These are phyloP conservation scores for Agrotis clavis DNA, from an alignment of 2,888 invertebrate species.

Conservation along the genomic window DNA sequence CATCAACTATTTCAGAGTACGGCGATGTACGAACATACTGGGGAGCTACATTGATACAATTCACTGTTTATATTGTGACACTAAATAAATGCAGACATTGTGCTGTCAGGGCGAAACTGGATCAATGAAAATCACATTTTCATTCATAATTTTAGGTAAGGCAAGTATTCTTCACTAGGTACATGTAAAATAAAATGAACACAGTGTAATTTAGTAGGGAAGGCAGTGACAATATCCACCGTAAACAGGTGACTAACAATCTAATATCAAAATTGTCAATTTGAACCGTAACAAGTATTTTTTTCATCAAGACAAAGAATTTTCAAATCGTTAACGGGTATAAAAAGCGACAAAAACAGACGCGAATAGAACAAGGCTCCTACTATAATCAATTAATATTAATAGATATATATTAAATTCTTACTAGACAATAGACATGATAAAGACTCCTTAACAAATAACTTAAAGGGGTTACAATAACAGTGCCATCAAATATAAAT, in stretches of 20 bases:
- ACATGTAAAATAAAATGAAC: conserved; percentile 81
- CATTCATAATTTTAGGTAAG: conserved; percentile 73
- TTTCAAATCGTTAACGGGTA: conserved; percentile 81
- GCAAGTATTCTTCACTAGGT: conserved; percentile 77
- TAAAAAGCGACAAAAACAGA: conserved; percentile 86
- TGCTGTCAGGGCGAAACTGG: conserved; percentile 73
- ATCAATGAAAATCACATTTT: conserved; percentile 76
- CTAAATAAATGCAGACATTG: conserved; percentile 83
- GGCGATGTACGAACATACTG: conserved; percentile 41
- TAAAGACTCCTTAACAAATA: conserved; percentile 90
- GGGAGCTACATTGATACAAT: conserved; percentile 45
- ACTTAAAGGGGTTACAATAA: conserved; percentile 89
- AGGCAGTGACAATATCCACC: conserved; percentile 84
- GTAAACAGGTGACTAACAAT: conserved; percentile 74
- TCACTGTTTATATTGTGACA: conserved; percentile 70
- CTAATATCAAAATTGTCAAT: conserved; percentile 75
- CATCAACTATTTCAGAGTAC: conserved; percentile 55
- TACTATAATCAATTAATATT: conserved; percentile 84
- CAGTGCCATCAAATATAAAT: conserved; percentile 88
- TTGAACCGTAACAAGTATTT: conserved; percentile 79
- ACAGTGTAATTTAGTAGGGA: conserved; percentile 79
- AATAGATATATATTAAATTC: conserved; percentile 88
- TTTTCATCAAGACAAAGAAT: conserved; percentile 69
- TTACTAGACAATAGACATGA: conserved; percentile 90
- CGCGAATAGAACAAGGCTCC: conserved; percentile 87